A percentile compares a stretch with the other conserved stretches of the same genome.
These are phyloP conservation scores for Drosophila acutilabella DNA, from an alignment of 2,888 invertebrate species.

Conservation along the genomic window DNA sequence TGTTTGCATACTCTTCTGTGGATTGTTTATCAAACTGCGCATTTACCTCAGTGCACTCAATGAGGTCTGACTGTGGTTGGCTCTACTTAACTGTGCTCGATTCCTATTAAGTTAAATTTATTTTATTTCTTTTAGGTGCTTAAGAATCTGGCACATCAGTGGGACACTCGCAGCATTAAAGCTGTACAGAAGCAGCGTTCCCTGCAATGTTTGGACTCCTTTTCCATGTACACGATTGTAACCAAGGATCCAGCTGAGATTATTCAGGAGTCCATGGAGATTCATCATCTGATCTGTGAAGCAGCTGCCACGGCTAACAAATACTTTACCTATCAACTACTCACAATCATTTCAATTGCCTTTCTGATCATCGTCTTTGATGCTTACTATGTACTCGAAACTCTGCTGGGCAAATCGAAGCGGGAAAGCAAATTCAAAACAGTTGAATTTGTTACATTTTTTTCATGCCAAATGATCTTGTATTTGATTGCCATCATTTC, in stretches of 20 bases:
- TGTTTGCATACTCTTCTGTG: conserved; percentile 64
- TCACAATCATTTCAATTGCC: conserved; percentile 84
- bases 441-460: conserved; percentile 84
- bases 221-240: conserved; percentile 84
- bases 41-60: conserved; percentile 73
- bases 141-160: conserved; percentile 82
- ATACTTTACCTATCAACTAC: conserved; percentile 84
- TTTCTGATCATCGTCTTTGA: conserved; percentile 85
- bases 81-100: background rate
- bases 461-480: conserved; percentile 84
- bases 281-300: conserved; percentile 84
- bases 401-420: conserved; percentile 82
- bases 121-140: conserved; percentile 73
- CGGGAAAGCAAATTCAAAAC: conserved; percentile 84
- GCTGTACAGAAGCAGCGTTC: conserved; percentile 78
- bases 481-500: conserved; percentile 84
- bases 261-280: conserved; percentile 84
- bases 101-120: background rate
- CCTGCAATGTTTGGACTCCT: conserved; percentile 82
- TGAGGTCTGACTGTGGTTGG: conserved; percentile 57
- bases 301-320: conserved; percentile 84
- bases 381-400: conserved; percentile 85
- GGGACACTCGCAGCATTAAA: conserved; percentile 76
- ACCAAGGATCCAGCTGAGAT: conserved; percentile 83
- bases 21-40: conserved; percentile 64